Evolutionary conservation across 2,888 invertebrate species (phyloP).

Genomic region (Rhamphomyia laevipes): DNA sequence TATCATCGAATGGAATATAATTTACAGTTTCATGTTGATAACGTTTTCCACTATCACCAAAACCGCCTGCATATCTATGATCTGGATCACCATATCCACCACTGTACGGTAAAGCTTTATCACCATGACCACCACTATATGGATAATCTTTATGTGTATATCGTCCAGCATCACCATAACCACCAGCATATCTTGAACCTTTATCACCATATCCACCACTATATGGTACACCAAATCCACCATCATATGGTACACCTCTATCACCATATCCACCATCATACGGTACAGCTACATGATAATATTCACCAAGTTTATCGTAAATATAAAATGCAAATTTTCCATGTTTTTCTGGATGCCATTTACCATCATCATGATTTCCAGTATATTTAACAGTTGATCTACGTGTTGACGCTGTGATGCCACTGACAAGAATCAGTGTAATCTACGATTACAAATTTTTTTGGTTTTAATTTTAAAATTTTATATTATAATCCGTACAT

Average conservation of each 20-base stretch:
- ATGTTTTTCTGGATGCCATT: not conserved
- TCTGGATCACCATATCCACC: constrained; percentile 2
- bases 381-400: not conserved
- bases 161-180: constrained; percentile 26
- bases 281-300: constrained; percentile 21
- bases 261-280: constrained; percentile 34
- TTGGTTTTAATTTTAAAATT: too few relatives aligned
- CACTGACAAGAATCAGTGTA: too few relatives aligned
- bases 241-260: constrained; percentile 30
- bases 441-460: too few relatives aligned
- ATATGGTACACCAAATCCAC: constrained; percentile 24
- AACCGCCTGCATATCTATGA: not conserved
- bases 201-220: constrained; percentile 10
- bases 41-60: not conserved
- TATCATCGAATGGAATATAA: not conserved
- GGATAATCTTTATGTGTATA: constrained; percentile 25
- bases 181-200: constrained; percentile 7
- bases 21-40: not conserved
- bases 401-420: too few relatives aligned
- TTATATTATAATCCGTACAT: too few relatives aligned
- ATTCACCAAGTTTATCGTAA: constrained; percentile 34
- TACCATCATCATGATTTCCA: not conserved
- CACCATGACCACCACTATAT: not conserved
- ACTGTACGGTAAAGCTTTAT: not conserved
- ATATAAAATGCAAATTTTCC: constrained; percentile 25